Evolutionary conservation across 2,888 invertebrate species (phyloP), one percentile per base, ranked within the genome.

Genomic region (Mongoloraphidia duomilia): DNA sequence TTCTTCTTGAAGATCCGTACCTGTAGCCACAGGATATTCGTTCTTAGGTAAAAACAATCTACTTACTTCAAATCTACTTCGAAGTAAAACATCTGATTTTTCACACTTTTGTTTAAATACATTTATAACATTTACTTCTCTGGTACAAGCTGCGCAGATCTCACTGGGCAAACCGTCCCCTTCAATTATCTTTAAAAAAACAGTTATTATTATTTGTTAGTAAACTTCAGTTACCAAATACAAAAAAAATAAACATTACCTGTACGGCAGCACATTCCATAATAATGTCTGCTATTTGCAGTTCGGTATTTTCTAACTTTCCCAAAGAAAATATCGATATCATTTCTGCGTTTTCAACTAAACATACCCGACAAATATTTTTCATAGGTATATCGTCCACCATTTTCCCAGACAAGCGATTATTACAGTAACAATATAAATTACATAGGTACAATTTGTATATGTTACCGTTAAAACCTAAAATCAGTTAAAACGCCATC

Each of bases 121-220:
- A 45, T 53, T 55, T 12, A 55, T 51, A 35, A 53, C 51, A 39
- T 50, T 53, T 8, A 58, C 44, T 33, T 49, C 53, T 42, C 56
- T 54, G 11, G 56, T 53, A 49, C 60, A 60, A 6, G 26, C 44
- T n/a, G 50, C 39, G 45, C 60, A 60, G 37, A 60, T 49, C 40
- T 54, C 51, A n/a, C 55, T 53, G 38, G 59, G 58, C 35, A 58
- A 42, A 13, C 56, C 57, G 49, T 60, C 58, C 2, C 50, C 53
- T 51, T 50, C 51, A 9, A 49, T 41, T 46, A 59, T 53, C 60
- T 60, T 45, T 44, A 56, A 54, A 35, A n/a, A 12, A 42, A 45
- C 34, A 8, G 14, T 44, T 34, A 13, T 36, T 35, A 42, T 26
- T 45, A 36, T 42, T 46, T 42, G 51, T 2, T 14, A 45, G 33